phyloP scores from a whole-genome alignment of 2,888 invertebrate genomes.

The Melitaea athalia region DNA sequence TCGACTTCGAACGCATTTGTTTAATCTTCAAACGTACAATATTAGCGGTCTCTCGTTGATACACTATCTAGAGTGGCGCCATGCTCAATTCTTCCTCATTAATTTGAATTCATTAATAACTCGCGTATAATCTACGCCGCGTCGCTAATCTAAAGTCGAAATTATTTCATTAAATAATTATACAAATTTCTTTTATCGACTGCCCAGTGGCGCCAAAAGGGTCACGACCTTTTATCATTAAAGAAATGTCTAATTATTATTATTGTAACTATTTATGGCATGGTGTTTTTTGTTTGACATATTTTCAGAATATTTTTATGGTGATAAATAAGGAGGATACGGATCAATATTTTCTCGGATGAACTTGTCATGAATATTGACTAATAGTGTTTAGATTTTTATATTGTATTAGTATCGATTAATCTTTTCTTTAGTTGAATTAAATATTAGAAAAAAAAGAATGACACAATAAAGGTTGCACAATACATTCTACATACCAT shows the following conservation, averaged over 20 bases:
- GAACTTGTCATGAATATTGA: too few species aligned
- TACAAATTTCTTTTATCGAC: constrained; percentile 39
- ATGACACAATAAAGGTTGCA: neutral
- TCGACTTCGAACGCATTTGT: neutral
- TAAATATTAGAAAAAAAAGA: neutral
- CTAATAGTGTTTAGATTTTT: neutral
- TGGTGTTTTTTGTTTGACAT: constrained; percentile 1
- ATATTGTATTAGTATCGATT: too few species aligned
- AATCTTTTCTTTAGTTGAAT: neutral
- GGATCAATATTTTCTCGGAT: neutral
- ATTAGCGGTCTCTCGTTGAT: neutral
- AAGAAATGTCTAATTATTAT: constrained; percentile 24
- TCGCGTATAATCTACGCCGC: constrained; percentile 17
- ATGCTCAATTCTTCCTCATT: constrained; percentile 28
- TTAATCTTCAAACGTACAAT: neutral
- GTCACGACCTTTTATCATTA: constrained; percentile 41
- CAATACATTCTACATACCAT: neutral
- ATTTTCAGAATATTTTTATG: neutral
- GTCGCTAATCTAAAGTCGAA: constrained; percentile 33
- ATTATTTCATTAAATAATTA: constrained; percentile 36
- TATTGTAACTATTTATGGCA: neutral
- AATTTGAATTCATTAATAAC: constrained; percentile 34
- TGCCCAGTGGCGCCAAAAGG: constrained; percentile 38
- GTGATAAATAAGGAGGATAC: neutral
- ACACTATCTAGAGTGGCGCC: constrained; percentile 28